Percentiles rank a stretch among this genome's conserved stretches.
Conservation (phyloP, 1,140 invertebrate genomes). For the Zaprionus taronus region DNA sequence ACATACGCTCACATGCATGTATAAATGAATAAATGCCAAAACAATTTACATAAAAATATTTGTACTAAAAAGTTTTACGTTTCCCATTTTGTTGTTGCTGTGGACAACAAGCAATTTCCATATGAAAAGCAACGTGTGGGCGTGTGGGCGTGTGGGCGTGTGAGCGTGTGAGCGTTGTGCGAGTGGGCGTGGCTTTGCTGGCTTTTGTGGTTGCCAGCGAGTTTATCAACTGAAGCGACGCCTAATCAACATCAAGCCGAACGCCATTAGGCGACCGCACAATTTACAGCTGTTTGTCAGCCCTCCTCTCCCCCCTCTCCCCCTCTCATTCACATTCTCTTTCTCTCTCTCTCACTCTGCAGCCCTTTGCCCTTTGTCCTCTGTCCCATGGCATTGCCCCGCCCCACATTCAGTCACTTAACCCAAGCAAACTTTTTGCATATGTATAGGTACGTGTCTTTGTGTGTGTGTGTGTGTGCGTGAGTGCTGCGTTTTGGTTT, state of each 20-base stretch:
- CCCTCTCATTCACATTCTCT: background rate
- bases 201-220: constrained; percentile 47
- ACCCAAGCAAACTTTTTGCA: constrained; percentile 30
- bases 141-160: constrained; percentile 19
- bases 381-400: background rate
- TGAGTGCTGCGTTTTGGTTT: constrained; percentile 43
- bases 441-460: background rate
- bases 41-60: constrained; percentile 82
- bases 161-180: constrained; percentile 13
- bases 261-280: constrained; percentile 74
- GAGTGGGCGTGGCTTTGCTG: constrained; percentile 28
- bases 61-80: constrained; percentile 73
- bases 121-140: constrained; percentile 65
- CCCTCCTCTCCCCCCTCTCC: background rate
- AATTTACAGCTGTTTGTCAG: constrained; percentile 70
- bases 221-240: constrained; percentile 79
- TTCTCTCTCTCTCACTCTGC: background rate
- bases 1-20: constrained; percentile 28
- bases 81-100: constrained; percentile 35
- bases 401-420: constrained; percentile 17
- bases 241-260: constrained; percentile 75
- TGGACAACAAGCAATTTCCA: constrained; percentile 59
- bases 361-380: constrained; percentile 4
- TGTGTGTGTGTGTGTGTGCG: constrained; percentile 16
- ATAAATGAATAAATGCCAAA: constrained; percentile 79